Evolutionary conservation across 2,113 vertebrate species (phyloP).

Genomic region (Mirza zaza): DNA sequence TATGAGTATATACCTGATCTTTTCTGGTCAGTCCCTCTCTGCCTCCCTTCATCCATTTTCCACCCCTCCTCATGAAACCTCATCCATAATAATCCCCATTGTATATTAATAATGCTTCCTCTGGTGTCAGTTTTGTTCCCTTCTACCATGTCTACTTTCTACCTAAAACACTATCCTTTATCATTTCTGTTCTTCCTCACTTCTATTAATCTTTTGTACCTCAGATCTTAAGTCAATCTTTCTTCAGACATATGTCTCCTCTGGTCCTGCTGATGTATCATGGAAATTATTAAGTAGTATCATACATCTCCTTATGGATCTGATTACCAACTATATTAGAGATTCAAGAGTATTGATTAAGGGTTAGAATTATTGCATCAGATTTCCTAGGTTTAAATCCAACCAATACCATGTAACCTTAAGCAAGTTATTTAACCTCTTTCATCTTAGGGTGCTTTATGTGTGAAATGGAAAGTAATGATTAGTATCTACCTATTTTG

Average conservation of each 20-base stretch:
- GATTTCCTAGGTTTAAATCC: not conserved
- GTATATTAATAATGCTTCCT: not conserved
- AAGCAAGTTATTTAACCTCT: not conserved
- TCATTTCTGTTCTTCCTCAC: not conserved
- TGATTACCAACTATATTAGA: not conserved
- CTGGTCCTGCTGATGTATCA: not conserved
- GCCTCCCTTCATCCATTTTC: not conserved
- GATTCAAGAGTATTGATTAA: not conserved
- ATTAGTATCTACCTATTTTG: not conserved
- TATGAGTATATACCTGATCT: not conserved
- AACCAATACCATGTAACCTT: not conserved
- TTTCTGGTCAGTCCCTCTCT: not conserved
- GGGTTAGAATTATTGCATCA: not conserved
- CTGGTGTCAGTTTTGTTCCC: not conserved
- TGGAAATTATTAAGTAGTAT: not conserved
- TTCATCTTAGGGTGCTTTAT: not conserved
- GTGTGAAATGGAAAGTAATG: not conserved
- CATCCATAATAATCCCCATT: not conserved
- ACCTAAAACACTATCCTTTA: not conserved
- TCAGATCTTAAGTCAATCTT: not conserved
- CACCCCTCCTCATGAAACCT: not conserved
- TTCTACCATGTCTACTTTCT: not conserved
- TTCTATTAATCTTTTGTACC: not conserved
- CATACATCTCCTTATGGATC: not conserved
- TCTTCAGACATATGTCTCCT: not conserved